These are phyloP conservation scores for Noctua janthe DNA, from an alignment of 2,888 invertebrate genomes.

Conservation along the genomic window DNA sequence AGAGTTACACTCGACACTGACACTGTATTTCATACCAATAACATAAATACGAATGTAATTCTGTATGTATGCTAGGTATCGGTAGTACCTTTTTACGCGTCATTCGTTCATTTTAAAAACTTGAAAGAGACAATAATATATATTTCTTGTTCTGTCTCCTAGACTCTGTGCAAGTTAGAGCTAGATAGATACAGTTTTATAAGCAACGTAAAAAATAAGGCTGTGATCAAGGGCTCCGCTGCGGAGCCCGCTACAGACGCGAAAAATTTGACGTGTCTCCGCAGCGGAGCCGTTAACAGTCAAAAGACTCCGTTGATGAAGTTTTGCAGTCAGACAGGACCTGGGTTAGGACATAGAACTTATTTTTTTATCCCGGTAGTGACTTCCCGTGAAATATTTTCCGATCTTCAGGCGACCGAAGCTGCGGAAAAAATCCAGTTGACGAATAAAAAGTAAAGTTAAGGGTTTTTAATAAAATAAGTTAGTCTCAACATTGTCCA, in stretches of 20 bases:
- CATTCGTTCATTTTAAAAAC: no score
- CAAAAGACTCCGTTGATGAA: neutral
- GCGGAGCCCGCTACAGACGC: no score
- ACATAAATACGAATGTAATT: neutral
- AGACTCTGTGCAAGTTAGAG: no score
- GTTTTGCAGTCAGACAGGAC: neutral
- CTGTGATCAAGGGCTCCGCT: no score
- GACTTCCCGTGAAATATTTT: neutral
- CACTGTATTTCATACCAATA: neutral
- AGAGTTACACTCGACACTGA: constrained; percentile 2
- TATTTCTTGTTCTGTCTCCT: no score
- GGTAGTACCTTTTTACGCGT: no score
- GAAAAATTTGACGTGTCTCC: no score
- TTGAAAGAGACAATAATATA: no score
- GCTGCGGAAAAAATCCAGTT: neutral
- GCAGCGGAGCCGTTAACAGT: no score
- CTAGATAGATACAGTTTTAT: no score
- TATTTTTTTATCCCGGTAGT: neutral
- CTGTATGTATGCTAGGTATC: neutral
- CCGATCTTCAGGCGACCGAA: neutral
- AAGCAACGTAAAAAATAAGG: no score
- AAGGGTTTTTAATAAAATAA: constrained; percentile 28
- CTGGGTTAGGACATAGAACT: neutral
- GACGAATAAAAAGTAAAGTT: neutral
- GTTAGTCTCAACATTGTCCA: constrained; percentile 24